Evolutionary conservation across 2,888 invertebrate genomes (phyloP).

Genomic region (Unio delphinus): DNA sequence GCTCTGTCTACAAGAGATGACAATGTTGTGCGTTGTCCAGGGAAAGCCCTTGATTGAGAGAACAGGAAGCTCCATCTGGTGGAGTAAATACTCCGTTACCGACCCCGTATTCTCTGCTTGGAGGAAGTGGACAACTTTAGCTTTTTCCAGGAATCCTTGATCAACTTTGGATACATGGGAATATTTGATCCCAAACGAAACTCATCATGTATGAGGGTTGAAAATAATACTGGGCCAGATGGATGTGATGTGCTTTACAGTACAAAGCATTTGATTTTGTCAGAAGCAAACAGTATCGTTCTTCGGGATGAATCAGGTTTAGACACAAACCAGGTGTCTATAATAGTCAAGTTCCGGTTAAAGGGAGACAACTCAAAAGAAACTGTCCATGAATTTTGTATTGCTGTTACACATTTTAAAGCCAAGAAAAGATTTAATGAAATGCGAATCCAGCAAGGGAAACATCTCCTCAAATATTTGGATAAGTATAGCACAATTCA

Average conservation of each 20-base stretch:
- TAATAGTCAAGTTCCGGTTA: constrained; percentile 72
- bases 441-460: constrained; percentile 56
- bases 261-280: constrained; percentile 77
- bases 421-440: constrained; percentile 77
- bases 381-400: constrained; percentile 77
- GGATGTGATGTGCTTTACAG: constrained; percentile 85
- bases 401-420: constrained; percentile 84
- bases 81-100: constrained; percentile 80
- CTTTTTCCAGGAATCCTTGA: constrained; percentile 78
- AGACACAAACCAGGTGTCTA: constrained; percentile 74
- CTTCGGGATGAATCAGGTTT: constrained; percentile 27
- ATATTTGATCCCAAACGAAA: constrained; percentile 83
- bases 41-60: constrained; percentile 81
- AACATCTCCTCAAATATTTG: constrained; percentile 44
- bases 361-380: constrained; percentile 30
- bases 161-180: constrained; percentile 79
- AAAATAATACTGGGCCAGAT: constrained; percentile 83
- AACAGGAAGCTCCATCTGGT: constrained; percentile 79
- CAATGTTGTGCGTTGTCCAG: constrained; percentile 81
- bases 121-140: constrained; percentile 84
- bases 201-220: constrained; percentile 83
- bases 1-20: constrained; percentile 82
- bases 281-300: constrained; percentile 59
- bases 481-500: constrained; percentile 69
- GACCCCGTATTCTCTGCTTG: constrained; percentile 82